Evolutionary conservation across 2,888 invertebrate species (phyloP), one percentile per base, ranked within the genome.

Genomic region (Opisthograptis luteolata): DNA sequence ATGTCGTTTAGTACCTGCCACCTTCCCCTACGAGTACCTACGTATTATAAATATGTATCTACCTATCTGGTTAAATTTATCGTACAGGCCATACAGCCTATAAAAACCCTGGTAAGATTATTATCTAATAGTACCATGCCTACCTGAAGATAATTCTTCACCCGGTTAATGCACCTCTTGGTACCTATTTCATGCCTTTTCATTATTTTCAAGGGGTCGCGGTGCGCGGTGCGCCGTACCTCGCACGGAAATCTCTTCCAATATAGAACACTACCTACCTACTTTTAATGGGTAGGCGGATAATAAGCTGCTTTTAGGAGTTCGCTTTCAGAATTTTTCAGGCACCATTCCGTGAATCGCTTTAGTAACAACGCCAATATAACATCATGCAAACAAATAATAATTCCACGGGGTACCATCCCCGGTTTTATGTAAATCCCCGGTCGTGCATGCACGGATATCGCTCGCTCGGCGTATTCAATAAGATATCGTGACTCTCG

Each of bases 401-500:
- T 55, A 49, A 58, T 61, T 59, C 49, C 55, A 62, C 58, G 57
- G 60, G 53, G 60, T 55, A 55, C 56, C 53, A 53, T 67, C 66
- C 67, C 65, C 56, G 59, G 59, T 61, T 69, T 76, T 71, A 79
- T 75, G 77, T 66, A 70, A 79, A 77, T 76, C 60, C 55, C 54
- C 42, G 64, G 60, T 53, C 57, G 36, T 50, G 47, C 48, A 61
- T 61, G 60, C 57, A 57, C 64, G 58, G 65, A 60, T 62, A 34
- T 66, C 58, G 62, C 41, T 42, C 35, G 43, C 41, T 42, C 35
- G 43, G 25, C 22, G 54, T 58, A 62, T 57, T 63, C 68, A 64
- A 70, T 73, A 68, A 76, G 79, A 76, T 87, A 78, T 86, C 88
- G 89, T 88, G 89, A 86, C 85, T 82, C 70, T 71, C 63, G 73